Percentiles rank a stretch among this genome's conserved stretches.
Evolutionary conservation across 2,888 invertebrate genomes (phyloP).

Genomic region (Cremastinae sp.): DNA sequence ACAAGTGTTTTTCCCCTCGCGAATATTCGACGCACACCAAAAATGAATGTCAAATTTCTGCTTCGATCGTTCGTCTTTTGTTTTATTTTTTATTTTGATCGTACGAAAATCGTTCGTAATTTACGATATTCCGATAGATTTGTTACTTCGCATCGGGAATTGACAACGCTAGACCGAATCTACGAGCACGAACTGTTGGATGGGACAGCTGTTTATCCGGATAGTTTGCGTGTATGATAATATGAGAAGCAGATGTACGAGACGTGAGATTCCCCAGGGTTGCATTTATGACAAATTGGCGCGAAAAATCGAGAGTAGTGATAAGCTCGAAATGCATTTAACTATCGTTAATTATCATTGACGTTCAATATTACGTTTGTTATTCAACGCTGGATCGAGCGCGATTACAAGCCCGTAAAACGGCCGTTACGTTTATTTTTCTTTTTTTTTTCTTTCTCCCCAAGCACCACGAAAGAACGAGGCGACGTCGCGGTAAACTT

Average conservation of each 20-base stretch:
- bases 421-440: slow-evolving; percentile 10
- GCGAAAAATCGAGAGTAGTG: slow-evolving; percentile 66
- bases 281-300: slow-evolving; percentile 67
- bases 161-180: slow-evolving; percentile 51
- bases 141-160: slow-evolving; percentile 22
- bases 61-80: not conserved
- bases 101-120: not conserved
- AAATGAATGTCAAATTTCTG: no score
- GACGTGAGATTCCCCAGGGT: slow-evolving; percentile 30
- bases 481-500: slow-evolving; percentile 57
- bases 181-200: slow-evolving; percentile 49
- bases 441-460: slow-evolving; percentile 6
- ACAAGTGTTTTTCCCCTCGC: not conserved
- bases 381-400: slow-evolving; percentile 12
- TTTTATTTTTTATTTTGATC: not conserved
- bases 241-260: slow-evolving; percentile 68
- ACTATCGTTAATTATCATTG: not conserved
- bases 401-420: slow-evolving; percentile 8
- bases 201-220: slow-evolving; percentile 73
- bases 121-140: slow-evolving; percentile 8
- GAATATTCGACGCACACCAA: not conserved
- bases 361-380: slow-evolving; percentile 8
- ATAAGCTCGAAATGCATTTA: slow-evolving; percentile 16
- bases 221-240: slow-evolving; percentile 27
- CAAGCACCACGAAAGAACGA: slow-evolving; percentile 24